A percentile compares a stretch with the other conserved stretches of the same genome.
Conservation (phyloP, 1,140 invertebrate species). For the Trichonephila clavipes region DNA sequence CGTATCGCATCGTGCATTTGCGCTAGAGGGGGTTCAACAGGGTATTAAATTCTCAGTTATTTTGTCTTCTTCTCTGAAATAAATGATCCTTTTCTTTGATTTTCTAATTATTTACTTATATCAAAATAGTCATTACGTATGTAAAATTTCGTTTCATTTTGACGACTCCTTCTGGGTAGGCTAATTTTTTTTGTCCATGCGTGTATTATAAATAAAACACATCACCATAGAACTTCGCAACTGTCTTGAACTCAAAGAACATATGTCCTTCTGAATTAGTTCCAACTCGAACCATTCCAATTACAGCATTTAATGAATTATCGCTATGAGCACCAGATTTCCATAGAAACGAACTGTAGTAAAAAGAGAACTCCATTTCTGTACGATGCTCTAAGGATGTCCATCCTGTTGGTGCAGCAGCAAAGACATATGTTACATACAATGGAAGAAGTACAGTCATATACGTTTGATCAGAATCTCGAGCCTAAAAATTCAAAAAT, state of each 20-base stretch:
- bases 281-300: conserved; percentile 81
- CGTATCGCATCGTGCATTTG: too few relatives aligned
- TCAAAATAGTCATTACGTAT: too few relatives aligned
- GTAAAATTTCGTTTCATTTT: too few relatives aligned
- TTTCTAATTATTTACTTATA: too few relatives aligned
- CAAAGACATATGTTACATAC: conserved; percentile 82
- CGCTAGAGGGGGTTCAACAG: too few relatives aligned
- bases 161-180: too few relatives aligned
- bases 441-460: conserved; percentile 82
- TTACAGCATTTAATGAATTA: conserved; percentile 79
- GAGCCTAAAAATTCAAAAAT: conserved; percentile 75
- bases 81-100: too few relatives aligned
- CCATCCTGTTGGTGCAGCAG: conserved; percentile 81
- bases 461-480: conserved; percentile 80
- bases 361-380: conserved; percentile 82
- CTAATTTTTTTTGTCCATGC: too few relatives aligned
- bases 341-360: conserved; percentile 82
- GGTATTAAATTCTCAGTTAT: too few relatives aligned
- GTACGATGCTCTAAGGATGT: conserved; percentile 82
- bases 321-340: conserved; percentile 80
- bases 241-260: conserved; percentile 82
- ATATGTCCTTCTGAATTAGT: conserved; percentile 81
- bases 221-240: conserved; percentile 82
- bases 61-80: too few relatives aligned
- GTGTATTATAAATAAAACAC: too few relatives aligned